Conservation (phyloP, 2,797 vertebrate genomes). For the Dendrocincla tyrannina region DNA sequence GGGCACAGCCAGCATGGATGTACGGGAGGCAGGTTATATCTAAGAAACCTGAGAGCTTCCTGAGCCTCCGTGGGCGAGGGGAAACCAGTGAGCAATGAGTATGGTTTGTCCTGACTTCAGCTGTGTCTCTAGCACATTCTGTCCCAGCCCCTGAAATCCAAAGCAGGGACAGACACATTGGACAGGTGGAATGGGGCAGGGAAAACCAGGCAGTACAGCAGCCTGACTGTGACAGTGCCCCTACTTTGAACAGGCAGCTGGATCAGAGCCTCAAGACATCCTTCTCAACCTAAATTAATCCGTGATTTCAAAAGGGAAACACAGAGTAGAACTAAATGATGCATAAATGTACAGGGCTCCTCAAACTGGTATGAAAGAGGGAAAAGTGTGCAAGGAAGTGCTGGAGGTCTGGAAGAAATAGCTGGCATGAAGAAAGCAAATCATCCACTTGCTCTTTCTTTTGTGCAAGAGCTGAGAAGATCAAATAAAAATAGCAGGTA, state of each 20-base stretch:
- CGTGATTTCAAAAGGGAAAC: background rate
- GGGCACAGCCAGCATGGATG: background rate
- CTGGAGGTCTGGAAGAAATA: background rate
- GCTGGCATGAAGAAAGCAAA: background rate
- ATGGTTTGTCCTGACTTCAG: too few relatives aligned
- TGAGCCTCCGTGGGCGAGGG: fast-evolving
- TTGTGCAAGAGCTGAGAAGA: background rate
- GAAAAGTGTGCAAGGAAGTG: background rate
- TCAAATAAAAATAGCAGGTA: background rate
- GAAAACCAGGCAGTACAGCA: background rate
- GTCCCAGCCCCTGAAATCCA: background rate
- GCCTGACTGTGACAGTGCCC: background rate
- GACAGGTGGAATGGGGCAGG: too few relatives aligned
- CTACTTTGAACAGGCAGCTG: background rate
- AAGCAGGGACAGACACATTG: background rate
- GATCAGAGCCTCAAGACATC: background rate
- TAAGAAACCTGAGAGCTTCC: background rate
- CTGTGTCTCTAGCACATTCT: background rate
- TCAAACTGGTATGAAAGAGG: background rate
- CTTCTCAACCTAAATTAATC: background rate
- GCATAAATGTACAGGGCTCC: background rate
- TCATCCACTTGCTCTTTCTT: background rate
- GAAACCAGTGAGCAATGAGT: too few relatives aligned
- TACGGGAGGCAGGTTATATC: background rate
- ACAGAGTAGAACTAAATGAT: background rate